A percentile compares a stretch with the other conserved stretches of the same genome.
phyloP scores from a whole-genome alignment of 2,113 vertebrate genomes.

The Fulica atra region DNA sequence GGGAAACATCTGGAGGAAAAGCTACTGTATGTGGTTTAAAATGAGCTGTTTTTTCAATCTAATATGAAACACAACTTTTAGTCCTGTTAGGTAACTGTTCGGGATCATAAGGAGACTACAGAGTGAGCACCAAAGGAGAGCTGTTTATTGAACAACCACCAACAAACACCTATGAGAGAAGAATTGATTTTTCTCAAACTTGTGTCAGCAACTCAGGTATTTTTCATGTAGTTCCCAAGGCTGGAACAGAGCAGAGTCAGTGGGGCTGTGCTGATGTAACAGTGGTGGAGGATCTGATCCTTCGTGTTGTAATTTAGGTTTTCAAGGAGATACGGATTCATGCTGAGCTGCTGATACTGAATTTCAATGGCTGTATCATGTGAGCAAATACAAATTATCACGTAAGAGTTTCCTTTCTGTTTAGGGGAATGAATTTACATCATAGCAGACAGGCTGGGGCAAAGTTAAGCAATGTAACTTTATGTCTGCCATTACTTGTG shows the following conservation, averaged over 20 bases:
- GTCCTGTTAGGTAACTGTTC: neutral
- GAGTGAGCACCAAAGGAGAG: neutral
- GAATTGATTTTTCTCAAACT: neutral
- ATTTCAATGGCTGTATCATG: neutral
- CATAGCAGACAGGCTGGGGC: neutral
- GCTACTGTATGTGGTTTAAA: neutral
- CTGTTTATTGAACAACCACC: neutral
- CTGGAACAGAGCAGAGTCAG: neutral
- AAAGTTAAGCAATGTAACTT: neutral
- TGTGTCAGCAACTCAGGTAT: fast-evolving
- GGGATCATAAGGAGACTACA: neutral
- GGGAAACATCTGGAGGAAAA: neutral
- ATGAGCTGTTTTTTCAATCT: neutral
- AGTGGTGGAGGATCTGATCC: neutral
- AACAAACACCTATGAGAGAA: neutral
- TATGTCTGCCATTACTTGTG: neutral
- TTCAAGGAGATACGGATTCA: neutral
- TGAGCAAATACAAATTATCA: neutral
- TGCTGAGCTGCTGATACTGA: neutral
- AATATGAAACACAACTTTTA: neutral
- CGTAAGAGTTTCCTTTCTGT: neutral
- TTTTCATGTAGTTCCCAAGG: neutral
- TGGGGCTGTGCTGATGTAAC: neutral
- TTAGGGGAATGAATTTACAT: neutral
- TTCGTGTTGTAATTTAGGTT: neutral